These are phyloP conservation scores for Pristionchus entomophagus DNA, from an alignment of 2,888 invertebrate species.

Conservation along the genomic window DNA sequence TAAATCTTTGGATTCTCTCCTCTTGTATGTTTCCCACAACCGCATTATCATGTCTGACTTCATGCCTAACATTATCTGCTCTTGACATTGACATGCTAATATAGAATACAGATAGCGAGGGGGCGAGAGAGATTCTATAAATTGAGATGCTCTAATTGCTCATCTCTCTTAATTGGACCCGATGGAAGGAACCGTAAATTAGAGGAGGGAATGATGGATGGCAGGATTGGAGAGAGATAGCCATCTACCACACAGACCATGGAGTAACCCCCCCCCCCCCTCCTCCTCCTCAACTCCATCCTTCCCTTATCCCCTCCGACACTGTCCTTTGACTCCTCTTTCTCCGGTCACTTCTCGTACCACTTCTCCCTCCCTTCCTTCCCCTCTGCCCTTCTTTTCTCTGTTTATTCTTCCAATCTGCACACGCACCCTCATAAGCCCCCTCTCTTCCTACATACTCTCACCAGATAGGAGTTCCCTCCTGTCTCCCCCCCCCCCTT, in stretches of 20 bases:
- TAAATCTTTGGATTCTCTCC: constrained; percentile 28
- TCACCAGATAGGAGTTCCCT: background rate
- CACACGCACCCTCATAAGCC: constrained; percentile 7
- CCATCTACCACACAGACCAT: constrained; percentile 9
- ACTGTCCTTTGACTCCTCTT: too few relatives aligned
- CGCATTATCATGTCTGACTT: background rate
- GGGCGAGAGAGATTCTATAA: too few relatives aligned
- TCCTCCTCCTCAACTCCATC: background rate
- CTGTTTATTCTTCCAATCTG: constrained; percentile 26
- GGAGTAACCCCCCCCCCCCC: background rate
- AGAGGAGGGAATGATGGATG: background rate
- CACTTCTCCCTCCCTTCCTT: constrained; percentile 2
- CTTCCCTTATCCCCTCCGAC: background rate
- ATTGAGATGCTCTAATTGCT: constrained; percentile 14
- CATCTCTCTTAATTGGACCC: constrained; percentile 1
- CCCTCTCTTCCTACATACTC: background rate
- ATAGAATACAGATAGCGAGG: background rate
- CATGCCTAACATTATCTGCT: background rate
- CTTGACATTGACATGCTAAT: background rate
- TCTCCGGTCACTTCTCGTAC: background rate
- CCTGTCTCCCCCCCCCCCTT: background rate
- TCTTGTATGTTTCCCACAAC: background rate
- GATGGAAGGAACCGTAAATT: background rate
- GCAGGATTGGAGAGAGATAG: background rate
- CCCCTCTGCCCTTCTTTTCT: constrained; percentile 2